These are phyloP conservation scores for Parauchenoglanis punctatus DNA, from an alignment of 2,797 vertebrate genomes.

Conservation along the genomic window DNA sequence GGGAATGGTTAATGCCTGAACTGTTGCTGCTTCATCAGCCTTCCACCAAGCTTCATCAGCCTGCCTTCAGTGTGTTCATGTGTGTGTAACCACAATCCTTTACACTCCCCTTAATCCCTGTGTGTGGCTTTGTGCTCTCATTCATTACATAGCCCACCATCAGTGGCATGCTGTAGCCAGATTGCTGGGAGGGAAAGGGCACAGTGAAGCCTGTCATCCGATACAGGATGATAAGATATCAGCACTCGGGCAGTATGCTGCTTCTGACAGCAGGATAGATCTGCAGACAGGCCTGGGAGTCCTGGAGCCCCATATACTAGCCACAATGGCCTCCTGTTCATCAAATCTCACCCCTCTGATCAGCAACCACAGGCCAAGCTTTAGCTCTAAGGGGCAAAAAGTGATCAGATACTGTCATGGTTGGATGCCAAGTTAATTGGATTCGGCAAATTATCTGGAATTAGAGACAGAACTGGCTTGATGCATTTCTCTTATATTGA, in stretches of 20 bases:
- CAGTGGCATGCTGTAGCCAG: conserved; percentile 60
- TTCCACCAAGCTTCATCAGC: neutral
- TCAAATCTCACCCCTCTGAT: conserved; percentile 42
- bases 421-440: conserved; percentile 59
- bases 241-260: conserved; percentile 63
- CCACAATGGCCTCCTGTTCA: conserved; percentile 39
- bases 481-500: conserved; percentile 52
- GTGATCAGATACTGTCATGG: conserved; percentile 35
- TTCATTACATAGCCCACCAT: conserved; percentile 57
- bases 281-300: conserved; percentile 48
- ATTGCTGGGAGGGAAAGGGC: conserved; percentile 58
- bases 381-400: conserved; percentile 7
- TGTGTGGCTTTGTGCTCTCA: conserved; percentile 56
- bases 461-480: conserved; percentile 55
- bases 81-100: conserved; percentile 45
- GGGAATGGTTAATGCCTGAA: conserved; percentile 42
- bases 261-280: conserved; percentile 62
- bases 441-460: conserved; percentile 61
- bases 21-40: neutral
- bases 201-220: conserved; percentile 63
- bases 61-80: conserved; percentile 28
- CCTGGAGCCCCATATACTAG: conserved; percentile 36
- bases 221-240: conserved; percentile 73
- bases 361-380: conserved; percentile 29
- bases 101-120: conserved; percentile 37